Percentiles rank a stretch among this genome's conserved stretches.
Evolutionary conservation across 2,888 invertebrate genomes (phyloP).

Genomic region (Agrochola lychnidis): DNA sequence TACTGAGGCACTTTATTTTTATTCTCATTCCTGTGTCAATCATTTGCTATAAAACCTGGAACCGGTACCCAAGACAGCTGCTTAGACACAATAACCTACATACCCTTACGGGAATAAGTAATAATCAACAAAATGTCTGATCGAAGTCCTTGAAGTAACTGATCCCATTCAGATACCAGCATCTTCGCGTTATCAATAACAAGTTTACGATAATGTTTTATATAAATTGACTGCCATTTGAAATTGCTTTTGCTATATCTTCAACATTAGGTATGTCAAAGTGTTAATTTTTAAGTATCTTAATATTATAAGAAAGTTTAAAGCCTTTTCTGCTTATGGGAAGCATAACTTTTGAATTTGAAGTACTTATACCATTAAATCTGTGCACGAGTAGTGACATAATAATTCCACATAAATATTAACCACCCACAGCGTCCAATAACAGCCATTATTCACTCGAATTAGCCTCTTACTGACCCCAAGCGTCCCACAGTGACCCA

Average conservation of each 20-base stretch:
- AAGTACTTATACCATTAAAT: slow-evolving; percentile 8
- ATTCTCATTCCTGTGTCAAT: slow-evolving; percentile 9
- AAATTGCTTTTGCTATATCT: neutral
- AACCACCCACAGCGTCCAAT: slow-evolving; percentile 53
- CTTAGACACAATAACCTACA: slow-evolving; percentile 48
- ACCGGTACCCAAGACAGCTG: slow-evolving; percentile 51
- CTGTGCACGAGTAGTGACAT: slow-evolving; percentile 22
- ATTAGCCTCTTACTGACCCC: slow-evolving; percentile 67
- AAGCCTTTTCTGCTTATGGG: neutral
- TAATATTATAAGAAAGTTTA: neutral
- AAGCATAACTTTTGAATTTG: neutral
- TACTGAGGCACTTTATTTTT: slow-evolving; percentile 17
- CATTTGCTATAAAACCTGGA: slow-evolving; percentile 26
- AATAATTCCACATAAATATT: slow-evolving; percentile 34
- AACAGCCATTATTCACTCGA: slow-evolving; percentile 61
- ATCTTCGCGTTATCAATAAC: slow-evolving; percentile 1
- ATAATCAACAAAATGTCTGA: slow-evolving; percentile 21
- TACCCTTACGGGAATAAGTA: slow-evolving; percentile 19
- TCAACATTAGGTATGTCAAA: neutral
- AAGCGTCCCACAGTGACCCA: slow-evolving; percentile 69
- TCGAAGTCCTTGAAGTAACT: slow-evolving; percentile 15
- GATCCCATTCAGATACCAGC: slow-evolving; percentile 43
- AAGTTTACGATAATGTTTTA: neutral
- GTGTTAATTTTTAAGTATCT: neutral
- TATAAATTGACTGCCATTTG: neutral